Evolutionary conservation across 2,888 invertebrate genomes (phyloP), one percentile per base, ranked within the genome.

Genomic region (Eulithis testata): DNA sequence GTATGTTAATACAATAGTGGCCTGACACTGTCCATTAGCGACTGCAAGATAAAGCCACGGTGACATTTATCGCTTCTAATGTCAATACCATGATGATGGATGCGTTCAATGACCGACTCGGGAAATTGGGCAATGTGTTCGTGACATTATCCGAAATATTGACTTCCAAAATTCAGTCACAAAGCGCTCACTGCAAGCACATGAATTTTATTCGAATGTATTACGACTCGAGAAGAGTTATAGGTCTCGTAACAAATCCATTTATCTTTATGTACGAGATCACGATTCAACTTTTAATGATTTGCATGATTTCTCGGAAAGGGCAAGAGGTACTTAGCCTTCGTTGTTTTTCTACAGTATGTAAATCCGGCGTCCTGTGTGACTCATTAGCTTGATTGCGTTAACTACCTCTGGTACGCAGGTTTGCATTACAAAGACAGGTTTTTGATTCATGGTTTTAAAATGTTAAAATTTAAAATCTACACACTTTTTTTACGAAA

Each of bases 21-120:
- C 60, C 79, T 76, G 75, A 76, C 76, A 79, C 76, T 78, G 78
- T 78, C 86, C 89, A 89, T 90, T 90, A 89, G 83, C 89, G 87
- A 86, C 84, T 83, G 76, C 71, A 81, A 86, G 84, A 85, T 85
- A 83, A 80, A 73, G 71, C 72, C 69, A 73, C 73, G 77, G 73
- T 77, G 84, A 84, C 81, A 82, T 76, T 83, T 81, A 81, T 79
- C 78, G 76, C 76, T 72, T 76, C 70, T 60, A 75, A 75, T 78
- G 79, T 81, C 82, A 80, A 78, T 76, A 77, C 70, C 65, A 73
- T 71, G 68, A 77, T 80, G 78, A 84, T 80, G 73, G 78, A 79
- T 76, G 75, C 71, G 70, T 73, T 70, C 71, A 70, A 70, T 51
- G 65, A 64, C 67, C 68, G 60, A 61, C 63, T 66, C 59, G 52